A percentile compares a stretch with the other conserved stretches of the same genome.
Conservation (phyloP, 2,888 invertebrate genomes). For the Cotesia congregata region DNA sequence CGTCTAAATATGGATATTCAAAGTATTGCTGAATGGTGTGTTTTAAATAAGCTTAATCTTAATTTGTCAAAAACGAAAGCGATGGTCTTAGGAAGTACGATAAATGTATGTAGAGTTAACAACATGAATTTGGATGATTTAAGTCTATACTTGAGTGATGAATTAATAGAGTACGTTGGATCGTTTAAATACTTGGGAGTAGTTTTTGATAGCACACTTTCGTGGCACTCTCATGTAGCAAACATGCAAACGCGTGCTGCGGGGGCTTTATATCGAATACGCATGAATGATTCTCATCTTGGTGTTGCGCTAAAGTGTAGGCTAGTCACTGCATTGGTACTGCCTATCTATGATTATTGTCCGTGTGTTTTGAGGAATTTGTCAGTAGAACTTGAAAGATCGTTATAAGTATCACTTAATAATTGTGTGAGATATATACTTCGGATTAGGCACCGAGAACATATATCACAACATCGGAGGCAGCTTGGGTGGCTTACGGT, state of each 20-base stretch:
- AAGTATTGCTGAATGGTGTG: background rate
- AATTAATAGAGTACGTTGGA: constrained; percentile 4
- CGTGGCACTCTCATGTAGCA: background rate
- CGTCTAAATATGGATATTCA: background rate
- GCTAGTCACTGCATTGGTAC: background rate
- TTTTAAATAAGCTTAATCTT: background rate
- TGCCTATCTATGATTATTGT: background rate
- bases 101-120: background rate
- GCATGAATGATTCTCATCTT: background rate
- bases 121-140: background rate
- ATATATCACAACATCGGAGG: constrained; percentile 8
- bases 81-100: background rate
- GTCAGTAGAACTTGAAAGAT: background rate
- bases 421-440: background rate
- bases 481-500: constrained; percentile 19
- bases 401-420: background rate
- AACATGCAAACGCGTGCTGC: background rate
- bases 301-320: background rate
- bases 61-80: background rate
- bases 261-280: background rate
- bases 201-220: background rate
- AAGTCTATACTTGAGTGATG: constrained; percentile 1
- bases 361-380: background rate
- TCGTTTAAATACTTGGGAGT: constrained; percentile 18
- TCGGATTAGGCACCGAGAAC: background rate